A percentile compares a stretch with the other conserved stretches of the same genome.
Conservation (phyloP, 2,113 vertebrate species). For the Myocastor coypus region DNA sequence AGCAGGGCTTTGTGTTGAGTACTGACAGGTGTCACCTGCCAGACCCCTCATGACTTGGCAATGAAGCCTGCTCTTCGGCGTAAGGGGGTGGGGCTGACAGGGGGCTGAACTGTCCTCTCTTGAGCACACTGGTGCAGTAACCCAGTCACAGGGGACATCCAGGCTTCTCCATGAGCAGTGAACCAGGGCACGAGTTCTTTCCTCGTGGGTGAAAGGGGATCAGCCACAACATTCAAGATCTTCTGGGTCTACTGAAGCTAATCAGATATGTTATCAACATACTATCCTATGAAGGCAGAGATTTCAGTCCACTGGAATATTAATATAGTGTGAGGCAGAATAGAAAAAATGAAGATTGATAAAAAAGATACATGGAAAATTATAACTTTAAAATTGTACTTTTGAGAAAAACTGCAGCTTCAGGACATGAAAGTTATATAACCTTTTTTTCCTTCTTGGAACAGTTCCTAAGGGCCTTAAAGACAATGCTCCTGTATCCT, state of each 20-base stretch:
- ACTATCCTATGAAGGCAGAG: background rate
- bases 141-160: background rate
- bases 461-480: background rate
- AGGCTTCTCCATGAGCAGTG: background rate
- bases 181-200: background rate
- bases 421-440: background rate
- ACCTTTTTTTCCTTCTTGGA: background rate
- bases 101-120: background rate
- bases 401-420: background rate
- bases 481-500: background rate
- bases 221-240: background rate
- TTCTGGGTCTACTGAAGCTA: background rate
- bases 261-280: background rate
- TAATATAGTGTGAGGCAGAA: background rate
- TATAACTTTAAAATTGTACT: background rate
- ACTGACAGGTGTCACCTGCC: background rate
- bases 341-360: background rate
- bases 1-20: background rate
- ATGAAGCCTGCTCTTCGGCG: background rate
- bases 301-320: background rate
- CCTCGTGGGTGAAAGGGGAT: background rate
- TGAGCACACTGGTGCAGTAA: background rate
- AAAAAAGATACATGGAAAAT: background rate
- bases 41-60: background rate
- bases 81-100: background rate